These are phyloP conservation scores for Aptenodytes forsteri DNA, from an alignment of 2,113 vertebrate species.

Conservation along the genomic window DNA sequence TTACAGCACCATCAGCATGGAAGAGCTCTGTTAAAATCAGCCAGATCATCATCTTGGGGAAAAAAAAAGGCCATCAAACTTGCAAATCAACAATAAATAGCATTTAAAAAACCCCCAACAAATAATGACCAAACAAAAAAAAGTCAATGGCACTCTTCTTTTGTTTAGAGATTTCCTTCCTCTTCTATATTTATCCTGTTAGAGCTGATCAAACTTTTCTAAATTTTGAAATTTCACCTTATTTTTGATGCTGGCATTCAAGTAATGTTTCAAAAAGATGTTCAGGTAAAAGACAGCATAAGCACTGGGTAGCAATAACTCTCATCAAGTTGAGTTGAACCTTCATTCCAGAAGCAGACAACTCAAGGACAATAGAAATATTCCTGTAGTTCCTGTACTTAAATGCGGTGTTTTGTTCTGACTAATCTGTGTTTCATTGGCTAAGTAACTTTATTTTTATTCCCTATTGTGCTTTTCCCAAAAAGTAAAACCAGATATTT, in stretches of 20 bases:
- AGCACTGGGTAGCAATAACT: neutral
- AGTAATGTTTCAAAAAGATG: neutral
- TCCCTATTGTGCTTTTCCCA: neutral
- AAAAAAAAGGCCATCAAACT: neutral
- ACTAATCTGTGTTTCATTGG: neutral
- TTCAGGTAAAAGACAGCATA: neutral
- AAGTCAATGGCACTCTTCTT: neutral
- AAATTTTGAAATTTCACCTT: neutral
- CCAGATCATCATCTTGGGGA: neutral
- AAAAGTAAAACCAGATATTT: neutral
- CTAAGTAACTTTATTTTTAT: neutral
- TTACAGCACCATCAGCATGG: neutral
- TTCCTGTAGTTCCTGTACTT: neutral
- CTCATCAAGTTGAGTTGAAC: neutral
- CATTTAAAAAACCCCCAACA: accelerated
- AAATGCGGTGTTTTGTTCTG: neutral
- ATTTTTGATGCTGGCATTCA: neutral
- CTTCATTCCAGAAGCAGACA: neutral
- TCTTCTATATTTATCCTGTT: neutral
- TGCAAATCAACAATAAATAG: neutral
- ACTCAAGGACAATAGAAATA: neutral
- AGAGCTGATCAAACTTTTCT: neutral
- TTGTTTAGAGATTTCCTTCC: neutral
- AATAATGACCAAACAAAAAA: neutral
- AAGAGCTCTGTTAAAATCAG: neutral